Base-by-base conservation (phyloP, 53 echinoderm and acorn worm genomes). In the Crossaster papposus region DNA sequence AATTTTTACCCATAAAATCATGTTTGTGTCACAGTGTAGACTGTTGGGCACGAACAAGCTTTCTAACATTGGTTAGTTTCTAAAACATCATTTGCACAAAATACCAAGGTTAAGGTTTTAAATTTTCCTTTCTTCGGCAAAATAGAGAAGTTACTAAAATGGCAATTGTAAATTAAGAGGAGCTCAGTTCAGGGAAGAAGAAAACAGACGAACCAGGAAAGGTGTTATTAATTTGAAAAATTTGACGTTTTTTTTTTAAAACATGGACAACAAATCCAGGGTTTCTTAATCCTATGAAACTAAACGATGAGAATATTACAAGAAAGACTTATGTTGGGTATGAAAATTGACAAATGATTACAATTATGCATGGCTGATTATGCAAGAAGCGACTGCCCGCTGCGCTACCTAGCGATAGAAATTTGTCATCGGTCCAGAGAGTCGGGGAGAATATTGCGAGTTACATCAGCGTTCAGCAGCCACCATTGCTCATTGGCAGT, bases 351-450 rank as follows among this genome's bases (percentile, higher is more conserved):
- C n/a, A 68, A 23, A 68, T 68, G 68, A 2, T 26, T 28, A 11
- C n/a, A 26, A 26, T 68, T 68, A 26, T 68, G 68, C 24, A 18
- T 26, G 68, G 75, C 75, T 74, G 31, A 74, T 74, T 74, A 74
- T 74, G 75, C 75, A 71, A 28, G 44, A 33, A 74, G 75, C 75
- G 3, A 0, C 20, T 28, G 7, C 32, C 75, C 17, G 38, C n/a
- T n/a, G 38, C 34, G 13, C 75, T 74, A 14, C 75, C 36, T 74
- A 20, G 75, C 22, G 36, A 36, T 33, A 28, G 36, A 15, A 74
- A 74, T 74, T 74, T 74, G 75, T 74, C 75, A 74, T 35, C 33
- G 14, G 75, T 14, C 31, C 15, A 23, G 68, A 64, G 72, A 18
- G 15, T 15, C 58, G 1, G 58, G 58, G 58, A 13, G 53, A 58